Evolutionary conservation across 1,140 invertebrate genomes (phyloP), one percentile per base, ranked within the genome.

Genomic region (Apis florea): DNA sequence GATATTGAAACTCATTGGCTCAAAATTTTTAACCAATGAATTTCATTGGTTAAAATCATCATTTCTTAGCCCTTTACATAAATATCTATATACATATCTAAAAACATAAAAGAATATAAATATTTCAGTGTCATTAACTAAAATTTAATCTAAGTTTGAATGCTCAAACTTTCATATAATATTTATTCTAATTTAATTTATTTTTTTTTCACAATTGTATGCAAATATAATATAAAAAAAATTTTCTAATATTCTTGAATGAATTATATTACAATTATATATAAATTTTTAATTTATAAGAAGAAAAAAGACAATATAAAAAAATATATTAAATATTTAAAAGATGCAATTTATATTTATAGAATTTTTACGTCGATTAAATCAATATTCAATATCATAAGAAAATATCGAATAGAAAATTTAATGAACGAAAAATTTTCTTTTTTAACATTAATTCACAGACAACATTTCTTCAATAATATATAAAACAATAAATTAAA

Each of bases 351-450:
- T 26, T n/a, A 6, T 31, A 56, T 66, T 24, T 15, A 19, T 49
- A 24, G 21, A 77, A 76, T 66, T 66, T 76, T 49, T 76, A 49
- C 51, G 49, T 40, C 49, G 59, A 54, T 53, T 64, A 10, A 64
- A 64, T 24, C 31, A 56, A 24, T 24, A n/a, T 49, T 58, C 47
- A 26, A 53, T 51, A 9, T 47, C 26, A 15, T 53, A 24, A 17
- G 47, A 6, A 21, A 68, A 47, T 49, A 49, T 66, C 8, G 4
- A 21, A 21, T 21, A 9, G 11, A n/a, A 11, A 15, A 67, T 12
- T 8, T 24, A 31, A 24, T 3, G 10, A 59, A n/a, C 2, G n/a
- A 5, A 53, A 31, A 54, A 54, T 12, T 26, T 26, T n/a, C 5
- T 24, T 11, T 2, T 17, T 17, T 26, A 8, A 24, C 51, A 51